phyloP scores from a whole-genome alignment of 30 jellyfish, hydroid and myxozoan genomes.

The Aurelia aurita complex sp. Pacific region DNA sequence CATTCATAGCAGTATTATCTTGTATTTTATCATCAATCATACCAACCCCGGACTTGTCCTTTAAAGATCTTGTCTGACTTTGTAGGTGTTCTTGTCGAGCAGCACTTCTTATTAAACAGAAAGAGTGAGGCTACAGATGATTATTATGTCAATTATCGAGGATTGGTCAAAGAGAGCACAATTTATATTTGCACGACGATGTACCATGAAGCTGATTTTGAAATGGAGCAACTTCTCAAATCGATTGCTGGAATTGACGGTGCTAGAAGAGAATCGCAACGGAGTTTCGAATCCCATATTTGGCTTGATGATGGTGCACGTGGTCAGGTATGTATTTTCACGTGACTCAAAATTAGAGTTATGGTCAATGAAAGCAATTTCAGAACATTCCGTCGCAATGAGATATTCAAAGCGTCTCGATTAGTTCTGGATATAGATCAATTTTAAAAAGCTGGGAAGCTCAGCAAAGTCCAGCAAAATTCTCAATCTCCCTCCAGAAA shows the following conservation, averaged over 20 bases:
- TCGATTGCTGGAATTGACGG: slow-evolving; percentile 86
- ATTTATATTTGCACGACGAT: slow-evolving; percentile 93
- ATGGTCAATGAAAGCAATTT: no score
- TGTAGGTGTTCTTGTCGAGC: slow-evolving; percentile 84
- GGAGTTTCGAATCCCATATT: slow-evolving; percentile 87
- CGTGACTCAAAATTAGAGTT: no score
- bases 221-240: slow-evolving; percentile 93
- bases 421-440: no score
- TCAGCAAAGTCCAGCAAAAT: no score
- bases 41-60: no score
- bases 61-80: background rate
- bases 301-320: slow-evolving; percentile 94
- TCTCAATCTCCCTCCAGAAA: no score
- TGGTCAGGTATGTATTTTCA: slow-evolving; percentile 34
- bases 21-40: no score
- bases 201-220: slow-evolving; percentile 98
- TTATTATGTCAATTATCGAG: slow-evolving; percentile 56
- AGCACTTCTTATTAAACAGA: slow-evolving; percentile 67
- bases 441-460: no score
- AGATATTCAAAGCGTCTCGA: no score
- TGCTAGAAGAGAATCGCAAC: slow-evolving; percentile 67
- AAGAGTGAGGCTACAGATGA: slow-evolving; percentile 85
- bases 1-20: no score
- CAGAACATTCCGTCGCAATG: no score
- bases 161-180: slow-evolving; percentile 68